These are phyloP conservation scores for Emys orbicularis DNA, from an alignment of 2,797 vertebrate species.

Conservation along the genomic window DNA sequence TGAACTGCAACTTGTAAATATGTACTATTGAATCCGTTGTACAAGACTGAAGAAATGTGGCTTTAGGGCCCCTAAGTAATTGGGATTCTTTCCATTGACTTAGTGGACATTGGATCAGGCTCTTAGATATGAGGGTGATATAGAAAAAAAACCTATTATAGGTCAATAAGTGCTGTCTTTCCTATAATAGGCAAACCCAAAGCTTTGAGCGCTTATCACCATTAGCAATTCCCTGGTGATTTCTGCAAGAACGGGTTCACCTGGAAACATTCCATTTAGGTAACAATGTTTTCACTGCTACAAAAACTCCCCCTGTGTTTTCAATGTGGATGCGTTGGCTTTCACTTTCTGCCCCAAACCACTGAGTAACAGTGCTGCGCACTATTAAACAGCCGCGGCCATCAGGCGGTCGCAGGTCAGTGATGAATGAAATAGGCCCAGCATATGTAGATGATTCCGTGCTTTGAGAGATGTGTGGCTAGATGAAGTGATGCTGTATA, in stretches of 20 bases:
- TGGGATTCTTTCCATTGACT: background rate
- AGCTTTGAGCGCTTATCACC: background rate
- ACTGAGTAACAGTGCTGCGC: background rate
- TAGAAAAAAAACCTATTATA: background rate
- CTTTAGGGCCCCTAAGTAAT: background rate
- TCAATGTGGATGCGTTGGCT: background rate
- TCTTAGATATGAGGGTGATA: background rate
- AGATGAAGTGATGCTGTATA: background rate
- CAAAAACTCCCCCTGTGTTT: background rate
- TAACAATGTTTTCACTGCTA: background rate
- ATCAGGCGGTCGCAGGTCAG: background rate
- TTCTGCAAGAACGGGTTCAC: background rate
- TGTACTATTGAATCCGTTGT: too few species aligned
- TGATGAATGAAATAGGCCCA: background rate
- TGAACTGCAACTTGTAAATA: background rate
- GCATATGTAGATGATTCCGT: background rate
- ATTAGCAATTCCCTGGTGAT: background rate
- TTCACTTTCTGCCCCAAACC: background rate
- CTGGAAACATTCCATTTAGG: background rate
- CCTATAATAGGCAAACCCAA: background rate
- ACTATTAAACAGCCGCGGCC: background rate
- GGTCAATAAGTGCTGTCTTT: background rate
- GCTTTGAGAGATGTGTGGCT: constrained; percentile 3
- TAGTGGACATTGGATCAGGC: background rate
- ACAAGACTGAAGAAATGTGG: background rate